Percentiles rank a stretch among this genome's conserved stretches.
These are phyloP conservation scores for Porites australiensis DNA, from an alignment of 64 coral and sea anemone genomes.

Conservation along the genomic window DNA sequence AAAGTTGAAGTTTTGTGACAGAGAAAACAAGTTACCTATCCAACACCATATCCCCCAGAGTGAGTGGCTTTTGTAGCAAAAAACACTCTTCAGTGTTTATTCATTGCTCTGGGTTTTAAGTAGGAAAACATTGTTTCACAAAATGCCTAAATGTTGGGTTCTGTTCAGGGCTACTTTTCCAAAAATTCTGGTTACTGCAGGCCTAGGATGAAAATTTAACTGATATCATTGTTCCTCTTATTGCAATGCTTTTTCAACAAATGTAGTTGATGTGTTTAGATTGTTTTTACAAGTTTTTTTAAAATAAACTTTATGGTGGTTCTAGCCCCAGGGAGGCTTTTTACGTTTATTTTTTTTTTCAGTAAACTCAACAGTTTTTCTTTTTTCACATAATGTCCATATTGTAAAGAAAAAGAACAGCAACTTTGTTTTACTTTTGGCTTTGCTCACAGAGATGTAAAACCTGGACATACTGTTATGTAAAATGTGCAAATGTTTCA, in stretches of 20 bases:
- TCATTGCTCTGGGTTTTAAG: slow-evolving; percentile 8
- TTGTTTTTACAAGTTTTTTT: neutral
- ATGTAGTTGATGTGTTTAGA: slow-evolving; percentile 18
- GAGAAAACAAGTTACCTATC: neutral
- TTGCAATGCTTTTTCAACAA: slow-evolving; percentile 17
- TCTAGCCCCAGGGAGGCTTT: neutral
- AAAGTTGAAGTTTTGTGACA: slow-evolving; percentile 26
- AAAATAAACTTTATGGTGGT: slow-evolving; percentile 1
- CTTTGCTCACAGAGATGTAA: slow-evolving; percentile 11
- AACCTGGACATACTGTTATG: slow-evolving; percentile 1
- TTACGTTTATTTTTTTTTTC: slow-evolving; percentile 8
- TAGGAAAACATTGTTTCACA: neutral
- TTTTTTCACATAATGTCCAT: neutral
- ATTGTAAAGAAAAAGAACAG: slow-evolving; percentile 6
- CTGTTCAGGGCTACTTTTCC: neutral
- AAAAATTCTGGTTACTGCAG: neutral
- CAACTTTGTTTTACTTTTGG: slow-evolving; percentile 15
- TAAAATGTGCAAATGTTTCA: neutral
- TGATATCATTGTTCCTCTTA: neutral
- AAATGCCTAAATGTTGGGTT: neutral
- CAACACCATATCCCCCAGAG: neutral
- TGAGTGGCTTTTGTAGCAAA: slow-evolving; percentile 14
- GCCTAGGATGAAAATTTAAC: neutral
- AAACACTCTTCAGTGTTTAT: neutral
- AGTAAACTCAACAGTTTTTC: neutral